phyloP scores from a whole-genome alignment of 2,113 vertebrate genomes.

The Pseudonaja textilis region DNA sequence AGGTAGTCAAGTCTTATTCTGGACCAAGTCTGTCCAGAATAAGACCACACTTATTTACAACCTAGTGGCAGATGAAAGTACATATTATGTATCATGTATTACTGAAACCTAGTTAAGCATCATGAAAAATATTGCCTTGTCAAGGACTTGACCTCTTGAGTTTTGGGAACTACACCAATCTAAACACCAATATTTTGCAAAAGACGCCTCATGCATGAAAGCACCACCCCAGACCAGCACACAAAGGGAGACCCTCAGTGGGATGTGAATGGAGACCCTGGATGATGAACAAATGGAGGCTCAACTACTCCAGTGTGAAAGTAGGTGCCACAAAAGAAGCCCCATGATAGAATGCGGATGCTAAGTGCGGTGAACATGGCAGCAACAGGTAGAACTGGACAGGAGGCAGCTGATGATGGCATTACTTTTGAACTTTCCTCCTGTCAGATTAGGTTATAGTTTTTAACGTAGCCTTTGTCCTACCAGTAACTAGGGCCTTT shows the following conservation, averaged over 20 bases:
- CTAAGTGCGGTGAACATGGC: not conserved
- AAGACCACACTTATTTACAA: not conserved
- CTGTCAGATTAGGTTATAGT: accelerated
- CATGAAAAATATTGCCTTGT: not conserved
- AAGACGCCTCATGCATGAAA: not conserved
- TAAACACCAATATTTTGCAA: not conserved
- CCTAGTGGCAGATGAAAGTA: not conserved
- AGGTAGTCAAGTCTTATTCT: too few relatives aligned
- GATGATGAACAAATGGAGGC: not conserved
- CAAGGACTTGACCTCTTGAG: not conserved
- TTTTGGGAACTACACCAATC: not conserved
- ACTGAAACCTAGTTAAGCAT: not conserved
- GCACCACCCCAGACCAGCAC: not conserved
- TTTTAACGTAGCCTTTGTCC: not conserved
- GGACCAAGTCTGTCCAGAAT: not conserved
- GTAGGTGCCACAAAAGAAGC: not conserved
- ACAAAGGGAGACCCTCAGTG: not conserved
- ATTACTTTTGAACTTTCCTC: too few relatives aligned
- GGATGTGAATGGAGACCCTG: not conserved
- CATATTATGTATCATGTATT: not conserved
- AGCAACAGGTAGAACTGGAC: not conserved
- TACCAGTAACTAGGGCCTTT: not conserved
- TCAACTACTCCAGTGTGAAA: not conserved
- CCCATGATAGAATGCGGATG: not conserved
- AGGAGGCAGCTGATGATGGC: not conserved